These are phyloP conservation scores for Perodicticus potto DNA, from an alignment of 2,797 vertebrate genomes.

Conservation along the genomic window DNA sequence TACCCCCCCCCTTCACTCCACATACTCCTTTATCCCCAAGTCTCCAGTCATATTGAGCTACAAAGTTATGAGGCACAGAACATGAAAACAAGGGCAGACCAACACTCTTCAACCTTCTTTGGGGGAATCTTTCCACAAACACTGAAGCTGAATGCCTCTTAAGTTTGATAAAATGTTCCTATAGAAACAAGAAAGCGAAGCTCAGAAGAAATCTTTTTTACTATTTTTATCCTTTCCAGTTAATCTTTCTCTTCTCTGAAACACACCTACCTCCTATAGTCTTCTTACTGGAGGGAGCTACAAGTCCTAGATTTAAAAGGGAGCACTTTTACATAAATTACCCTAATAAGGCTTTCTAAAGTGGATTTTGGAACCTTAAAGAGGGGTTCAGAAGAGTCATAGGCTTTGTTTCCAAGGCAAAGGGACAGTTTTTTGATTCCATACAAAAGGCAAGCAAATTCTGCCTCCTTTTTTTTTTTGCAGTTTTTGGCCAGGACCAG, in stretches of 20 bases:
- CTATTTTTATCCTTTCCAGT: conserved; percentile 66
- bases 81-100: background rate
- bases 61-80: conserved; percentile 69
- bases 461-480: background rate
- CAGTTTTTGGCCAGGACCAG: too few species aligned
- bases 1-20: conserved; percentile 81
- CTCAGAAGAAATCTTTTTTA: conserved; percentile 1
- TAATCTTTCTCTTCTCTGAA: conserved; percentile 45
- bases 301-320: background rate
- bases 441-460: conserved; percentile 27
- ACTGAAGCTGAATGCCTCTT: background rate
- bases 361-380: conserved; percentile 20
- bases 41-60: conserved; percentile 52
- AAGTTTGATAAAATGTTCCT: conserved; percentile 42
- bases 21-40: conserved; percentile 42
- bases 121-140: background rate
- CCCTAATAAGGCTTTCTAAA: background rate
- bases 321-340: background rate
- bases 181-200: background rate
- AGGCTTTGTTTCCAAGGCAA: conserved; percentile 44
- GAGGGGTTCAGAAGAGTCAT: background rate
- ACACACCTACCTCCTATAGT: background rate
- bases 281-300: background rate
- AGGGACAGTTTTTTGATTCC: background rate
- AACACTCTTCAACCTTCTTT: conserved; percentile 28